Base-by-base conservation (phyloP, 2,888 invertebrate species). In the Pantelozetes paolii region DNA sequence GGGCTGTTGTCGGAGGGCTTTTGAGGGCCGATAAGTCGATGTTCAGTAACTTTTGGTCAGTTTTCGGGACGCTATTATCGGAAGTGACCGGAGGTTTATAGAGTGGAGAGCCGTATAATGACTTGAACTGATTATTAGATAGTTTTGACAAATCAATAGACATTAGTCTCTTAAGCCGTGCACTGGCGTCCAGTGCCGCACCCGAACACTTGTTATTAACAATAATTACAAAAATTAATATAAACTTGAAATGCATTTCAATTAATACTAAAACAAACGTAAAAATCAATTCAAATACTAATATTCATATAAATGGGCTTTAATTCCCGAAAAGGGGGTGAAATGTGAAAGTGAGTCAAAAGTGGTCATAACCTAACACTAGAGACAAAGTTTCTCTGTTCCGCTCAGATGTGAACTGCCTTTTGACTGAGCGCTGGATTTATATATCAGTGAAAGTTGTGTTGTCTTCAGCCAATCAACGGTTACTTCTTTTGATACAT, bases 11-110 rank as follows among this genome's bases (percentile, higher is more conserved):
- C 6, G 36, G 20, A 20, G 3, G 32, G 1, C n/a, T 1, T 50
- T 48, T 50, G 54, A 71, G 59, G 23, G 71, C 71, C 26, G 71
- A 71, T 40, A 71, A 26, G 36, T 71, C 71, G 32, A 71, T 50
- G 57, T 23, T 57, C 1, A 71, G 8, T 32, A 20, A 20, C 23
- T 71, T 71, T 1, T 40, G 26, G 8, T 11, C n/a, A 15, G 36
- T 40, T 28, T 45, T 50, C 11, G 23, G 50, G 67, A 67, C 23
- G n/a, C n/a, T 32, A 36, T 62, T 20, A n/a, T 36, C 40, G 1
- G 64, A 40, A 40, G 18, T 15, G 32, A 11, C 20, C 11, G 36
- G 8, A 2, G 18, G 23, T 40, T 32, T 64, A n/a, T 36, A 64
- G 64, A 20, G 1, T 64, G 36, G 13, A n/a, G 40, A 40, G 45